Conservation (phyloP, 1,140 invertebrate species). For the Drosophila lacteicornis region DNA sequence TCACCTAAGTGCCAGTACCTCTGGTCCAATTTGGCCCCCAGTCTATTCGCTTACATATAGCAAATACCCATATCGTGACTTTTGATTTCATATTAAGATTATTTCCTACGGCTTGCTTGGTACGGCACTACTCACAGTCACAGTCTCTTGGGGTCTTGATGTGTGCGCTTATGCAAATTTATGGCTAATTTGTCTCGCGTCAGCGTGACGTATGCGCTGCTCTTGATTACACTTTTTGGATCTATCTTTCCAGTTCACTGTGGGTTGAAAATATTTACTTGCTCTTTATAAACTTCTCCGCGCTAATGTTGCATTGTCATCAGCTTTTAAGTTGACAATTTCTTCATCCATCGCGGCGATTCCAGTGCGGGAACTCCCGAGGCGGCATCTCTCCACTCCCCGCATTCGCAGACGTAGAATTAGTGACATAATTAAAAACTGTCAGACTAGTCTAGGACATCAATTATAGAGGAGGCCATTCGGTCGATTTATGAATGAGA, state of each 20-base stretch:
- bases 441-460: constrained; percentile 66
- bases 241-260: neutral
- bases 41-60: constrained; percentile 45
- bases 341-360: neutral
- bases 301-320: too few species aligned
- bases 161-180: constrained; percentile 49
- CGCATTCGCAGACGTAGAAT: constrained; percentile 27
- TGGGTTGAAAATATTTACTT: too few species aligned
- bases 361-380: neutral
- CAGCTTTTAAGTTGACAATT: neutral
- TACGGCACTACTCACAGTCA: neutral
- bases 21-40: constrained; percentile 62
- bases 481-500: constrained; percentile 63
- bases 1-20: constrained; percentile 44
- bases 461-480: constrained; percentile 48
- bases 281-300: too few species aligned
- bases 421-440: constrained; percentile 72
- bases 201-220: constrained; percentile 21
- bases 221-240: constrained; percentile 19
- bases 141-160: constrained; percentile 7
- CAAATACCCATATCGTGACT: constrained; percentile 75
- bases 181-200: constrained; percentile 59
- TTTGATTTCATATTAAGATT: constrained; percentile 81
- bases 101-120: constrained; percentile 15
- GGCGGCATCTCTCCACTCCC: neutral